Conservation (phyloP, 1,140 invertebrate genomes). For the Samia ricini region DNA sequence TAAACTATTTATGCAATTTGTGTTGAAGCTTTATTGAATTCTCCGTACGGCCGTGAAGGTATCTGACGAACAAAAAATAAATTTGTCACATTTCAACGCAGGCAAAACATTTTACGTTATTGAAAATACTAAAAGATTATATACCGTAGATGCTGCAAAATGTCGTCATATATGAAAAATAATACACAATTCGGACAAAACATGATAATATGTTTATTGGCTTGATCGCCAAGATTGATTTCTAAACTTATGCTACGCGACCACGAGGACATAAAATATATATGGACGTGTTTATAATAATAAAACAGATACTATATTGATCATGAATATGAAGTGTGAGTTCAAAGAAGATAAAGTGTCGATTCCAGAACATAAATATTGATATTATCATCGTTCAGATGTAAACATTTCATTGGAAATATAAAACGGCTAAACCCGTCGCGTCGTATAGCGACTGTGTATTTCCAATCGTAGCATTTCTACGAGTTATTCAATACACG, state of each 20-base stretch:
- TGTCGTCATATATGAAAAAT: too few species aligned
- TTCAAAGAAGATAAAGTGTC: constrained; percentile 8
- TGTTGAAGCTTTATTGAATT: too few species aligned
- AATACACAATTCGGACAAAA: not conserved
- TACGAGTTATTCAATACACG: constrained; percentile 31
- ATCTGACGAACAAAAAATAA: too few species aligned
- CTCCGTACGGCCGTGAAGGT: too few species aligned
- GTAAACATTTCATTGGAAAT: constrained; percentile 26
- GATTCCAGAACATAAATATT: constrained; percentile 1
- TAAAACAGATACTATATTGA: not conserved
- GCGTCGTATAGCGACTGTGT: constrained; percentile 19
- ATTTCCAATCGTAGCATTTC: constrained; percentile 28
- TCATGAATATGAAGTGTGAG: not conserved
- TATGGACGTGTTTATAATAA: not conserved
- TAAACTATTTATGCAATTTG: too few species aligned
- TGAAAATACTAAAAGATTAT: too few species aligned
- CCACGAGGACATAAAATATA: not conserved
- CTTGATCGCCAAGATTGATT: not conserved
- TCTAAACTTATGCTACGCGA: not conserved
- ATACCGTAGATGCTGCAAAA: too few species aligned
- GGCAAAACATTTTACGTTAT: too few species aligned
- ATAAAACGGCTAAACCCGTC: not conserved
- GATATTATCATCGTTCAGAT: not conserved
- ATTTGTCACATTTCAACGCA: too few species aligned
- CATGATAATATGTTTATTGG: not conserved